Evolutionary conservation across 2,113 vertebrate genomes (phyloP).

Genomic region (Mystacornis crossleyi): DNA sequence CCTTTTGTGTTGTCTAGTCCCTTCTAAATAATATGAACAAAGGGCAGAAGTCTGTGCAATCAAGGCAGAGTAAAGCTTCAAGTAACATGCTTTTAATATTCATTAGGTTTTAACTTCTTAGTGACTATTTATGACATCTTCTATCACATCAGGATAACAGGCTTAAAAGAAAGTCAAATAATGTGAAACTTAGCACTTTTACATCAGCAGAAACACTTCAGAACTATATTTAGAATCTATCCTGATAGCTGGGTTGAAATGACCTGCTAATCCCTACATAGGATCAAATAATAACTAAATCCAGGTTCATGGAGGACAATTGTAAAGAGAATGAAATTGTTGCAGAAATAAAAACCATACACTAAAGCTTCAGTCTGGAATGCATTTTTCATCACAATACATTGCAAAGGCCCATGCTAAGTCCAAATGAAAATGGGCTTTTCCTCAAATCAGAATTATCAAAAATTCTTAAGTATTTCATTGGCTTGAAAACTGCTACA

Average conservation of each 20-base stretch:
- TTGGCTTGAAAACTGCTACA: background rate
- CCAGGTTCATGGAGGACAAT: background rate
- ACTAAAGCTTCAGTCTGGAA: background rate
- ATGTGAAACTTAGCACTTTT: background rate
- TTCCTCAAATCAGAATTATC: background rate
- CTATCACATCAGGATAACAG: background rate
- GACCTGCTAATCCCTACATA: background rate
- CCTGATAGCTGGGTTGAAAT: background rate
- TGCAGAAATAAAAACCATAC: background rate
- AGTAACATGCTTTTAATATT: conserved; percentile 39
- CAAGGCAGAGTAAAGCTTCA: background rate
- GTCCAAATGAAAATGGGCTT: background rate
- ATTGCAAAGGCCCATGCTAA: background rate
- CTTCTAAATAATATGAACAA: background rate
- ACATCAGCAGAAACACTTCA: background rate
- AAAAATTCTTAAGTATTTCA: background rate
- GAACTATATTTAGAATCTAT: background rate
- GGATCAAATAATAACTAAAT: background rate
- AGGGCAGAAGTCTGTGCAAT: background rate
- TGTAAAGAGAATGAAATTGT: background rate
- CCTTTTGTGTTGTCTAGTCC: background rate
- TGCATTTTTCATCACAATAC: background rate
- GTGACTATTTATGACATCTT: background rate
- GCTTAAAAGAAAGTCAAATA: background rate
- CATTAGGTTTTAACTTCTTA: conserved; percentile 31